Percentiles rank a stretch among this genome's conserved stretches.
These are phyloP conservation scores for Perca fluviatilis DNA, from an alignment of 2,113 vertebrate genomes.

Conservation along the genomic window DNA sequence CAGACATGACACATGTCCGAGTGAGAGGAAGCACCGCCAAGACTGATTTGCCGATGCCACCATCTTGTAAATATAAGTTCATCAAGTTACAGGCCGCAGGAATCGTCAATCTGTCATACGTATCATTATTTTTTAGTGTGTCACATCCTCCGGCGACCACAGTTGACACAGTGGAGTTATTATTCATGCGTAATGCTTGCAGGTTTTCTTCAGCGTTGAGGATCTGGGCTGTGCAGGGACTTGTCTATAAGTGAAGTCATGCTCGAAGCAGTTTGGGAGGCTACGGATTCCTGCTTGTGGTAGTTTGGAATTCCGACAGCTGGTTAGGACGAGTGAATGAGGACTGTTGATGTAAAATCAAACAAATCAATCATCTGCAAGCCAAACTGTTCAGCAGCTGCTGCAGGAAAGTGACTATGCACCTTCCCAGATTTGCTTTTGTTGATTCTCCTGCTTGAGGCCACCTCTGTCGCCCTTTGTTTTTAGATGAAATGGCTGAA, in stretches of 20 bases:
- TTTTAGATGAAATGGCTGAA: slow-evolving; percentile 36
- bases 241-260: slow-evolving; percentile 33
- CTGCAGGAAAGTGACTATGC: background rate
- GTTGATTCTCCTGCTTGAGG: background rate
- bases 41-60: slow-evolving; percentile 32
- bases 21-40: slow-evolving; percentile 1
- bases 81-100: slow-evolving; percentile 2
- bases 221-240: slow-evolving; percentile 47
- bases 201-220: slow-evolving; percentile 10
- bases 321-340: slow-evolving; percentile 49
- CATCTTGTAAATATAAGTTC: slow-evolving; percentile 22
- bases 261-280: slow-evolving; percentile 22
- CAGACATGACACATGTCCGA: slow-evolving; percentile 41
- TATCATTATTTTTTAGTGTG: slow-evolving; percentile 25
- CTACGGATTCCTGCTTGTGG: slow-evolving; percentile 34
- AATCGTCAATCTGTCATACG: slow-evolving; percentile 30
- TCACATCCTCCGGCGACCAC: slow-evolving; percentile 29
- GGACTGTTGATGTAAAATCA: slow-evolving; percentile 40
- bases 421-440: slow-evolving; percentile 10
- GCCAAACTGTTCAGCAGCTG: slow-evolving; percentile 22
- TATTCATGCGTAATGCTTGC: slow-evolving; percentile 1
- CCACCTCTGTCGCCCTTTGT: slow-evolving; percentile 16
- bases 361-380: slow-evolving; percentile 46
- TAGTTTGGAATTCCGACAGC: slow-evolving; percentile 47
- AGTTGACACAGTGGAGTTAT: slow-evolving; percentile 30